A percentile compares a stretch with the other conserved stretches of the same genome.
These are phyloP conservation scores for Chaetodon auriga DNA, from an alignment of 2,113 vertebrate species.

Conservation along the genomic window DNA sequence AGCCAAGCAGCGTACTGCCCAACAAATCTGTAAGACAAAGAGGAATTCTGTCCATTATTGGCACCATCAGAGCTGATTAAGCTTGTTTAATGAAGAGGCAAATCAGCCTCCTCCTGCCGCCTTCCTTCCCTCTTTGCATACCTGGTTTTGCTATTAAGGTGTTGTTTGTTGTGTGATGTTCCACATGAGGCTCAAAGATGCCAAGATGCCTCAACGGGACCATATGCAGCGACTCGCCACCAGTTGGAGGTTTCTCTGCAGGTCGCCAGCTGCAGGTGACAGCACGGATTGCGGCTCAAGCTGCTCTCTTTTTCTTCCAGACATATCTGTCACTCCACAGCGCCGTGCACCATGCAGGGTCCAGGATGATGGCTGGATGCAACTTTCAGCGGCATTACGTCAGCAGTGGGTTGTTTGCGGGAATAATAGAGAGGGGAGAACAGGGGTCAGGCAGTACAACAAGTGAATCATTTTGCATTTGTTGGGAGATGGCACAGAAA, in stretches of 20 bases:
- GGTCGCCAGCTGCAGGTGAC: slow-evolving; percentile 64
- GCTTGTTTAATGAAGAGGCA: background rate
- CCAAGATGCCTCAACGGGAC: slow-evolving; percentile 26
- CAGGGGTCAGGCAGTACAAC: background rate
- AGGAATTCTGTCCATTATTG: background rate
- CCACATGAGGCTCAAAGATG: slow-evolving; percentile 17
- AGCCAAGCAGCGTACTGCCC: background rate
- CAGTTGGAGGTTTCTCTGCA: slow-evolving; percentile 50
- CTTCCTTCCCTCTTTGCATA: background rate
- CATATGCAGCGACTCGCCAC: slow-evolving; percentile 51
- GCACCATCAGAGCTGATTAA: background rate
- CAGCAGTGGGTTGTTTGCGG: slow-evolving; percentile 10
- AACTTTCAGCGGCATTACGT: slow-evolving; percentile 49
- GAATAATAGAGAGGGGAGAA: slow-evolving; percentile 4
- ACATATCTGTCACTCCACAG: slow-evolving; percentile 43
- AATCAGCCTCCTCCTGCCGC: background rate
- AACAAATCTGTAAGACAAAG: background rate
- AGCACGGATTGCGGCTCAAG: slow-evolving; percentile 54
- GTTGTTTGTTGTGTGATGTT: slow-evolving; percentile 40
- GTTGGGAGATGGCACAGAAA: background rate
- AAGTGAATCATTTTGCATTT: background rate
- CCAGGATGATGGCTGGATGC: slow-evolving; percentile 11
- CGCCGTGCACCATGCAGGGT: background rate
- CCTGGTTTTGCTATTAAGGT: background rate
- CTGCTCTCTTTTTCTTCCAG: slow-evolving; percentile 32